Base-by-base conservation (phyloP, 2,888 invertebrate genomes). In the Ochropleura leucogaster region DNA sequence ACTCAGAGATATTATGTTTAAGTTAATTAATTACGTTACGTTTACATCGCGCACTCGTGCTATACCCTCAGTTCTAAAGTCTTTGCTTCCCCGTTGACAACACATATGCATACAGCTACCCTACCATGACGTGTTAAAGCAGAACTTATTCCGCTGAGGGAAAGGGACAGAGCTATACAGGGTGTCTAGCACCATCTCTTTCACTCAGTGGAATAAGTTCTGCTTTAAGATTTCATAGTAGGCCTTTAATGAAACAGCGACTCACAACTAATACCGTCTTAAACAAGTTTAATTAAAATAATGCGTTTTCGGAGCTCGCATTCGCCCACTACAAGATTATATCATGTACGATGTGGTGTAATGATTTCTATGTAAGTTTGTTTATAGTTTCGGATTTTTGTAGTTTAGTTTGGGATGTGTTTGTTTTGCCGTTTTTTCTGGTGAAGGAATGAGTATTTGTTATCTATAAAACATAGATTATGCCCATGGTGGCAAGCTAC, bases 201-300 rank as follows among this genome's bases (percentile, higher is more conserved):
- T n/a, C n/a, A n/a, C n/a, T n/a, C n/a, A n/a, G n/a, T n/a, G n/a
- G n/a, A n/a, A n/a, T n/a, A n/a, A n/a, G n/a, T n/a, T n/a, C n/a
- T n/a, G n/a, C n/a, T n/a, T n/a, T n/a, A n/a, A n/a, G n/a, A n/a
- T n/a, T n/a, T n/a, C n/a, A n/a, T n/a, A n/a, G n/a, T n/a, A n/a
- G n/a, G n/a, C n/a, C n/a, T 73, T 80, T 80, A 85, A 80, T 83
- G 68, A 82, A 76, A 77, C 64, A 79, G 49, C 66, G 71, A 67
- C 73, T 66, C 70, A 59, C 66, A 67, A 83, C 74, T 64, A 78
- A 79, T 80, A 72, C 77, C 82, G 79, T 85, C 83, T 86, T 79
- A 81, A 70, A 86, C 80, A 89, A 88, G 84, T 89, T 90, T 88
- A 90, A 90, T 90, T 90, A 89, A 90, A 88, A 86, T 89, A 85